Percentiles rank a stretch among this genome's conserved stretches.
Conservation (phyloP, 1,140 invertebrate genomes). For the Drosophila persimilis region DNA sequence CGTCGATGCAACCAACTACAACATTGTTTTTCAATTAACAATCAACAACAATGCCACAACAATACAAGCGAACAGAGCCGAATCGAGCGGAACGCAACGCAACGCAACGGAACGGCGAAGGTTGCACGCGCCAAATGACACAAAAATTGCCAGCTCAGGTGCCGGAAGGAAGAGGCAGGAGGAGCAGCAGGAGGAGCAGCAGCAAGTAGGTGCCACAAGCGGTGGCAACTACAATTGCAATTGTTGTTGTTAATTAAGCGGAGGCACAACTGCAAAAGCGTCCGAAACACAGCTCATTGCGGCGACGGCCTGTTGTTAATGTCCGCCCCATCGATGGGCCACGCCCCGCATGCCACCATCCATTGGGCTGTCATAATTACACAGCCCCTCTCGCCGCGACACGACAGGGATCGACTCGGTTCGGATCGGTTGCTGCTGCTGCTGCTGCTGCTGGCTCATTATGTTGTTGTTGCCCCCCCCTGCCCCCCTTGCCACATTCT, state of each 20-base stretch:
- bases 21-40: constrained; percentile 82
- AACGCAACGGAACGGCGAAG: constrained; percentile 42
- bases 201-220: not conserved
- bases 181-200: not conserved
- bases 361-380: constrained; percentile 69
- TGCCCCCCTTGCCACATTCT: too few species aligned
- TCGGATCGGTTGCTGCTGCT: constrained; percentile 10
- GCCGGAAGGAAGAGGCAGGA: constrained; percentile 16
- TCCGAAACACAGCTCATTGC: constrained; percentile 28
- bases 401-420: not conserved
- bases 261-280: constrained; percentile 47
- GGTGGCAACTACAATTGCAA: constrained; percentile 56
- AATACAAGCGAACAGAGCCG: constrained; percentile 42
- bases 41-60: constrained; percentile 76
- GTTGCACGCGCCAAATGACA: constrained; percentile 68
- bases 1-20: constrained; percentile 58
- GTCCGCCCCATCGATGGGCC: constrained; percentile 29
- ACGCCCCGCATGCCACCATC: constrained; percentile 14
- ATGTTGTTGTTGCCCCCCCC: constrained; percentile 19
- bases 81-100: constrained; percentile 8
- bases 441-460: constrained; percentile 59
- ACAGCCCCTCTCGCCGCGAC: constrained; percentile 1
- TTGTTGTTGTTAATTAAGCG: constrained; percentile 79
- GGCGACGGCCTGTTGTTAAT: constrained; percentile 42
- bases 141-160: constrained; percentile 74